phyloP scores from a whole-genome alignment of 2,888 invertebrate species.

The Eristalis arbustorum region DNA sequence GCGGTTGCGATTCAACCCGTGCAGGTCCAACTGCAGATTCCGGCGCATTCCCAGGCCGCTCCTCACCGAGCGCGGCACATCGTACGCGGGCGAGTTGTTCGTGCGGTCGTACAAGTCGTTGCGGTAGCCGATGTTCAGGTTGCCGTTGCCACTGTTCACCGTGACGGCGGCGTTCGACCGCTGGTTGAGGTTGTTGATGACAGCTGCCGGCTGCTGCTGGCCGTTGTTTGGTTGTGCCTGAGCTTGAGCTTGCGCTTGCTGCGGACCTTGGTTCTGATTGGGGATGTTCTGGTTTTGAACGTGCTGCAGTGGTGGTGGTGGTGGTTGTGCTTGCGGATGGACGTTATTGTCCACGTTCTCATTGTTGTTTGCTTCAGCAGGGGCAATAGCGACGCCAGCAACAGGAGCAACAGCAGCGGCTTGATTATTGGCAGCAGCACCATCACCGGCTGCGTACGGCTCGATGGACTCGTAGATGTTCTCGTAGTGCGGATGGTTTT shows the following conservation, averaged over 20 bases:
- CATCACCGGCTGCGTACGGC: constrained; percentile 75
- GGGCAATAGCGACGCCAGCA: constrained; percentile 73
- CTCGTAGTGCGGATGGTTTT: constrained; percentile 81
- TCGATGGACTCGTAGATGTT: constrained; percentile 82
- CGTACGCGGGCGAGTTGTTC: constrained; percentile 76
- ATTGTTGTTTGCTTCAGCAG: constrained; percentile 75
- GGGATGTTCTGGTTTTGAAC: constrained; percentile 69
- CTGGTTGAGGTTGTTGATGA: constrained; percentile 66
- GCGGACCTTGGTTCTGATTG: constrained; percentile 46
- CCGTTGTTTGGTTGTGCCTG: constrained; percentile 47
- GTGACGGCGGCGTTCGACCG: constrained; percentile 45
- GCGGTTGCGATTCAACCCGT: constrained; percentile 72
- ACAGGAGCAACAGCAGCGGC: constrained; percentile 66
- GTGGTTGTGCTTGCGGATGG: constrained; percentile 22
- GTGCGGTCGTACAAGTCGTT: constrained; percentile 80
- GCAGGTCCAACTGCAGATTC: constrained; percentile 79
- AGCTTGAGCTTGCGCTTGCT: constrained; percentile 24
- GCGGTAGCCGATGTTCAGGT: constrained; percentile 77
- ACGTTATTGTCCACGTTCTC: constrained; percentile 45
- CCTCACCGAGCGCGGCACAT: constrained; percentile 79
- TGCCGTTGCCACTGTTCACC: constrained; percentile 71
- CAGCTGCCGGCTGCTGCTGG: constrained; percentile 37
- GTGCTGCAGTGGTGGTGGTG: constrained; percentile 49
- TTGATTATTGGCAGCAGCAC: constrained; percentile 72
- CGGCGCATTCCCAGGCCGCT: constrained; percentile 79